phyloP scores from a whole-genome alignment of 2,113 vertebrate genomes.

The Diphyllodes magnificus region DNA sequence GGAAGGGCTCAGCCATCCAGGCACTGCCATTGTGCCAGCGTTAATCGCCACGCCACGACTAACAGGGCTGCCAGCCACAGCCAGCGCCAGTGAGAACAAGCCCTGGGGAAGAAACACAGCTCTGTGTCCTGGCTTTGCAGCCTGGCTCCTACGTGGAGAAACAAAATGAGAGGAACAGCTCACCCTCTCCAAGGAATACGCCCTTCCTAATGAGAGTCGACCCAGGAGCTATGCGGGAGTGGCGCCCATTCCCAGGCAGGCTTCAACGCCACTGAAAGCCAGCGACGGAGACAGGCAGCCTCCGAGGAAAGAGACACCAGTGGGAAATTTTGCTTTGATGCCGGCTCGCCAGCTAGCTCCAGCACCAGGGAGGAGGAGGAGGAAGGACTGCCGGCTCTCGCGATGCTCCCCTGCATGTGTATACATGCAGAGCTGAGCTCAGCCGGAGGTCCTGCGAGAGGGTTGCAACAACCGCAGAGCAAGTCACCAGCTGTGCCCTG shows the following conservation, averaged over 20 bases:
- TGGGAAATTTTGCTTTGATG: conserved; percentile 33
- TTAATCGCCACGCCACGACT: rapidly evolving
- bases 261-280: background rate
- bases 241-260: conserved; percentile 33
- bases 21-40: rapidly evolving
- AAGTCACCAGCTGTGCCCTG: background rate
- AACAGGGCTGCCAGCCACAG: background rate
- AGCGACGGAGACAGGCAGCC: background rate
- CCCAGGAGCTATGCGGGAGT: conserved; percentile 38
- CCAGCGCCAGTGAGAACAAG: background rate
- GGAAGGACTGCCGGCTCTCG: background rate
- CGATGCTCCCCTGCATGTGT: background rate
- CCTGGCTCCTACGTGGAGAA: rapidly evolving
- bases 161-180: background rate
- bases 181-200: background rate
- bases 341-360: background rate
- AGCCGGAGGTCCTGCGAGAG: background rate
- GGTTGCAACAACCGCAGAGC: background rate
- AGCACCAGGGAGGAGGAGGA: conserved; percentile 7
- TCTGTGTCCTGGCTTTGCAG: background rate
- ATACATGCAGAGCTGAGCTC: background rate
- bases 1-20: background rate
- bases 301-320: background rate
- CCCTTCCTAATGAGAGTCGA: conserved; percentile 48
- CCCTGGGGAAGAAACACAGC: conserved; percentile 8